Evolutionary conservation across 30 jellyfish, hydroid and myxozoan genomes (phyloP).

Genomic region (Calvadosia cruxmelitensis): DNA sequence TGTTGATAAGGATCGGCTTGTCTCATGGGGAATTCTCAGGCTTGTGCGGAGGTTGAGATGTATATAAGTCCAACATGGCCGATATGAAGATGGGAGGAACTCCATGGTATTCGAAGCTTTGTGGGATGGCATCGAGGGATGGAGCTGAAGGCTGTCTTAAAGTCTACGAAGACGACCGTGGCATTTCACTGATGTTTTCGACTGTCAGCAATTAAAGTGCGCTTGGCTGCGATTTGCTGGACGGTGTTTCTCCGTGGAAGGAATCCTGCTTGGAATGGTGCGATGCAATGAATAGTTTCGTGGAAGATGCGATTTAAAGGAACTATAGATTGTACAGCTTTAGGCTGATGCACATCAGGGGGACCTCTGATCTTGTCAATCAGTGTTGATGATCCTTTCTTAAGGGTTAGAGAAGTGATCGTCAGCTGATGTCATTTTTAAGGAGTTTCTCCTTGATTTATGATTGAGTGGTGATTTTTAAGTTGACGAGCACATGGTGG

Average conservation of each 20-base stretch:
- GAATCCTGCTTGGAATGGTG: conserved; percentile 1
- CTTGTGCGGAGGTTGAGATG: too few species aligned
- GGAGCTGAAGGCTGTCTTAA: background rate
- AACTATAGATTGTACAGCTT: background rate
- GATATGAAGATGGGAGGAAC: background rate
- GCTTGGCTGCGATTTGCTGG: background rate
- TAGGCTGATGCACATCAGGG: background rate
- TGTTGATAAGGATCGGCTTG: background rate
- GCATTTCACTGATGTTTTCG: background rate
- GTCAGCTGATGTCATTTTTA: background rate
- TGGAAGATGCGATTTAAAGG: background rate
- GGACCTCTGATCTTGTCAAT: background rate
- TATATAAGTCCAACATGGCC: background rate
- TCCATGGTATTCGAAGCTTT: background rate
- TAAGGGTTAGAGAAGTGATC: background rate
- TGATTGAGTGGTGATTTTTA: background rate
- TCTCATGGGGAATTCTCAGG: background rate
- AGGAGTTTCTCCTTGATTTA: background rate
- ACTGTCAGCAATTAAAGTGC: background rate
- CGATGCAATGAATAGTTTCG: background rate
- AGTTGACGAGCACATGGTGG: background rate
- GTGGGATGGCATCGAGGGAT: background rate
- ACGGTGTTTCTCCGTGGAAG: background rate
- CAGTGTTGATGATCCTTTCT: background rate
- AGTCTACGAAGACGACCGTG: background rate